Evolutionary conservation across 1,140 invertebrate genomes (phyloP), one percentile per base, ranked within the genome.

Genomic region (Drosophila mayri): DNA sequence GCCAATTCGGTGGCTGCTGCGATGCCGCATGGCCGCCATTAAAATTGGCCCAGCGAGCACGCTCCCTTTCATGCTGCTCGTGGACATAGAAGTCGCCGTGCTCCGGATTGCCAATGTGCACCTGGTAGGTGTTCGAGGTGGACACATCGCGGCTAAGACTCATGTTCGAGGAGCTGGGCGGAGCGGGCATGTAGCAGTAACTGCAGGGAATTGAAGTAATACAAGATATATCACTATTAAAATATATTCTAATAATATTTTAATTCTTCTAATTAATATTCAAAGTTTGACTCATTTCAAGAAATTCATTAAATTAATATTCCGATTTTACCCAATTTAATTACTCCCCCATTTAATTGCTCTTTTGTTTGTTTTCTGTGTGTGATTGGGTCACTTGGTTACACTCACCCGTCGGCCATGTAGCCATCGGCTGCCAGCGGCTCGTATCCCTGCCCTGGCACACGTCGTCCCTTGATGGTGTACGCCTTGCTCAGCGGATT

Each of bases 21-120:
- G 43, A 37, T 9, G 25, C 37, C 18, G 64, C 57, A 43, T 83
- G 68, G 44, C 37, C 49, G 11, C 22, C 59, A 18, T 81, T 83
- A 43, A 75, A 90, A 76, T 94, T 94, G 14, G 94, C 94, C 95
- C 95, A 96, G 79, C 94, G 94, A 10, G 94, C 94, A 46, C 95
- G 93, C 66, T 95, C 95, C 18, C 83, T 46, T 22, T 87, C 68
- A n/a, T 95, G 94, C 77, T 95, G 94, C 12, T 93, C 93, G 40
- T 80, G 81, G 32, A 76, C 46, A 8, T 79, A 92, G 52, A 80
- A 92, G 35, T 92, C 91, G 2, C 72, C 68, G 52, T 86, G 90
- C 55, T 91, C 84, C 22, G 76, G 70, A 35, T 88, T 79, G 63
- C 62, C 76, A 5, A 84, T 79, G 64, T 92, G 81, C 60, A 92